Conservation (phyloP, 1,140 invertebrate species). For the Chrysoperla carnea region DNA sequence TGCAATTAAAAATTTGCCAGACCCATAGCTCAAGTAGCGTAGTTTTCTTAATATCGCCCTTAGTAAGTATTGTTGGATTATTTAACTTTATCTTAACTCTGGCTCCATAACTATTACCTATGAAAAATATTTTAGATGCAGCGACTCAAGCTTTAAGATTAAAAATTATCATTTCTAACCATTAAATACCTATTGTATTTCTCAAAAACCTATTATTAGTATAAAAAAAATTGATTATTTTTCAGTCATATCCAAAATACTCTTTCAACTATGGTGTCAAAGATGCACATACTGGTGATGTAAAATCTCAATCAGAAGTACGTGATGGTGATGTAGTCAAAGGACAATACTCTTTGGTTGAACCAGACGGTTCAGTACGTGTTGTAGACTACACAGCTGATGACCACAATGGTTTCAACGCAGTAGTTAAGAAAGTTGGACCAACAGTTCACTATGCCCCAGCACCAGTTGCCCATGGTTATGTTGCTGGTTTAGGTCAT, state of each 20-base stretch:
- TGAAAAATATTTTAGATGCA: no score
- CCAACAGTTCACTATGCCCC: conserved; percentile 21
- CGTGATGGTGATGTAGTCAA: conserved; percentile 38
- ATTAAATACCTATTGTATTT: no score
- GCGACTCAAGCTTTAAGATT: no score
- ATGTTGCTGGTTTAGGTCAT: not conserved
- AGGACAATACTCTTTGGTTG: conserved; percentile 44
- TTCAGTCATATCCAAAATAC: conserved; percentile 28
- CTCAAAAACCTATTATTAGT: no score
- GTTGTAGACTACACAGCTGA: conserved; percentile 42
- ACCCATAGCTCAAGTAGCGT: no score
- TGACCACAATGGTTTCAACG: conserved; percentile 38
- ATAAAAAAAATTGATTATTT: not conserved
- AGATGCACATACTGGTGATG: conserved; percentile 36
- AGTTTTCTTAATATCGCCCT: no score
- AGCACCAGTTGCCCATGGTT: not conserved
- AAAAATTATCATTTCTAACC: no score
- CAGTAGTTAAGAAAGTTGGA: conserved; percentile 36
- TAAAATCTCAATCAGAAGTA: conserved; percentile 43
- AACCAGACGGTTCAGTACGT: conserved; percentile 43
- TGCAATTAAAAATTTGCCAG: no score
- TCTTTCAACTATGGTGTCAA: conserved; percentile 32
- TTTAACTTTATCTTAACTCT: no score
- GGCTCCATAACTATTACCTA: no score
- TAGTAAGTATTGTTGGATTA: no score